Evolutionary conservation across 2,888 invertebrate species (phyloP), one percentile per base, ranked within the genome.

Genomic region (Pristionchus entomophagus): DNA sequence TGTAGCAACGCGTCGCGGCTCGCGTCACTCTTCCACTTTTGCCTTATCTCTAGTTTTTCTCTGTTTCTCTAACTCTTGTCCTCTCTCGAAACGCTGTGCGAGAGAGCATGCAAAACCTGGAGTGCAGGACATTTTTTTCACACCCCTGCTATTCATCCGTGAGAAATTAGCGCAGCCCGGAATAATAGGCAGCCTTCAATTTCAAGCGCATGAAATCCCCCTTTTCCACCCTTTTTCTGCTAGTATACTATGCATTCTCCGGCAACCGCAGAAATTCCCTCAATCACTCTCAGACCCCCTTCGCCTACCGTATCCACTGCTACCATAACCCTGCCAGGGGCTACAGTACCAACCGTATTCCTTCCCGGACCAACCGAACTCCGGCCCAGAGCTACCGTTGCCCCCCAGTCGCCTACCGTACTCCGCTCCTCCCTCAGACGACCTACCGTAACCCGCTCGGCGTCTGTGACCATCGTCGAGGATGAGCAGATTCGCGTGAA

Each of bases 241-340:
- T 35, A 65, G 65, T 65, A 65, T 65, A 65, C 65, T 35, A 65
- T 65, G 65, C 19, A 32, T 65, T 35, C 65, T 29, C n/a, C 65
- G 5, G 14, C 17, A 6, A 14, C 32, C 3, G 12, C 17, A 14
- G 19, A 14, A 2, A 22, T 65, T 35, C 65, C 65, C 2, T 19
- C 35, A 19, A 35, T 65, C 35, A 10, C 12, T 2, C 29, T 65
- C 35, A 32, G 8, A 1, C 35, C 65, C 4, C 65, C 65, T 0
- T 65, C 65, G 3, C 35, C 65, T 19, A 65, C 65, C 0, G 65
- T 65, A 65, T 35, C 35, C 3, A 12, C 35, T 6, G 19, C 14
- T 65, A 65, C 65, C 19, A 22, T 65, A 65, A 32, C 65, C 19
- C 32, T 29, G 1, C 35, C 65, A 2, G 65, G 22, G 4, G 35